Evolutionary conservation across 2,888 invertebrate species (phyloP).

Genomic region (Chaitophorus viminalis): DNA sequence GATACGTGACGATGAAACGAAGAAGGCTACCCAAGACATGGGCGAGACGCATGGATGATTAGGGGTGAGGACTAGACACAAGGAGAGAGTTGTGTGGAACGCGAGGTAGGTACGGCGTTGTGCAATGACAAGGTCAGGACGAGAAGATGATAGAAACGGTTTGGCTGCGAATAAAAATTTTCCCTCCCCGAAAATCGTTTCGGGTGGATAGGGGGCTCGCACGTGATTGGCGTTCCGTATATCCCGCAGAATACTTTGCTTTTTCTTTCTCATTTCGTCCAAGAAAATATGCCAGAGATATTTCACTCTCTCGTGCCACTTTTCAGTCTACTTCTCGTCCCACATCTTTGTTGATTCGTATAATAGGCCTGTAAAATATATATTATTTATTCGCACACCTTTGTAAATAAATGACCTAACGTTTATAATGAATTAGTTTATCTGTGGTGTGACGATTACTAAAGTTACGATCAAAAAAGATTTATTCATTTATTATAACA

Average conservation of each 20-base stretch:
- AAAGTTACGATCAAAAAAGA: too few species aligned
- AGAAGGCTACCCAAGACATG: not conserved
- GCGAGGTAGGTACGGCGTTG: too few species aligned
- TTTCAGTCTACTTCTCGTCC: not conserved
- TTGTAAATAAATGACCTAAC: not conserved
- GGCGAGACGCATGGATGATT: not conserved
- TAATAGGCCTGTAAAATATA: not conserved
- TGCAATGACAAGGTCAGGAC: too few species aligned
- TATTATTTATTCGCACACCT: too few species aligned
- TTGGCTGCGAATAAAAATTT: constrained; percentile 19
- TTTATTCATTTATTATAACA: too few species aligned
- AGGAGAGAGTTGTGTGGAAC: not conserved
- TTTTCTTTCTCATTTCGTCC: not conserved
- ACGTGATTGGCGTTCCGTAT: constrained; percentile 58
- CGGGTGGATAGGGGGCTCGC: not conserved
- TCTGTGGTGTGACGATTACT: too few species aligned
- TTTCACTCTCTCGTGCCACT: not conserved
- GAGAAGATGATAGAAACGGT: constrained; percentile 5
- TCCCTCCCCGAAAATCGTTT: constrained; percentile 16
- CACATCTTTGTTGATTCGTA: constrained; percentile 2
- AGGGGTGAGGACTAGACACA: not conserved
- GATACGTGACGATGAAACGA: constrained; percentile 51
- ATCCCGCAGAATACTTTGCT: constrained; percentile 28
- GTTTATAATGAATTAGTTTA: not conserved
- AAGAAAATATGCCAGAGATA: not conserved